Percentiles rank a stretch among this genome's conserved stretches.
Conservation (phyloP, 2,797 vertebrate species). For the Rhinella marina region DNA sequence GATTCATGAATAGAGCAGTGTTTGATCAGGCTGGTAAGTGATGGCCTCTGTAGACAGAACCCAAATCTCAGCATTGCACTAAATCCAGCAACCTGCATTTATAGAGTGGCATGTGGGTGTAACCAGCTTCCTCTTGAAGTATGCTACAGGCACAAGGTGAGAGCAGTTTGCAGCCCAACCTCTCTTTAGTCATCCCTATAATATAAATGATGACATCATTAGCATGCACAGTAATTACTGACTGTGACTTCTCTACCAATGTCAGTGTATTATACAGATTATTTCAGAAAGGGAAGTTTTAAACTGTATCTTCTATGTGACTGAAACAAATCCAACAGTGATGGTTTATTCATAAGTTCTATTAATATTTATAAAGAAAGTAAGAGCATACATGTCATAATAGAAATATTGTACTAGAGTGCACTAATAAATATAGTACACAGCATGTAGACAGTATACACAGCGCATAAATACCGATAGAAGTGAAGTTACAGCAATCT, state of each 20-base stretch:
- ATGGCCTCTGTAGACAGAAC: background rate
- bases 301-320: background rate
- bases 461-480: background rate
- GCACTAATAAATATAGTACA: background rate
- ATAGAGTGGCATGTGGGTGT: background rate
- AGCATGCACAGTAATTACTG: background rate
- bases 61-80: slow-evolving; percentile 7
- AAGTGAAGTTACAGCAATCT: background rate
- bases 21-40: slow-evolving; percentile 52
- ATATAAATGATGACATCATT: background rate
- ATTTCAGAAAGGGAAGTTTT: background rate
- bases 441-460: too few species aligned
- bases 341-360: background rate
- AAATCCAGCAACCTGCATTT: background rate
- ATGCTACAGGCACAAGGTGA: slow-evolving; percentile 1
- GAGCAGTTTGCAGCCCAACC: background rate
- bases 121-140: background rate
- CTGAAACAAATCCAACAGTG: background rate
- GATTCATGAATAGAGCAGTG: slow-evolving; percentile 29
- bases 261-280: background rate
- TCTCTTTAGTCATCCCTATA: background rate
- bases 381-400: background rate
- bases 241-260: background rate
- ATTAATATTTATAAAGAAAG: background rate
- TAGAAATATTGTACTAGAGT: background rate